phyloP scores from a whole-genome alignment of 1,140 invertebrate genomes.

The Pachyrhynchus sulphureomaculatus region DNA sequence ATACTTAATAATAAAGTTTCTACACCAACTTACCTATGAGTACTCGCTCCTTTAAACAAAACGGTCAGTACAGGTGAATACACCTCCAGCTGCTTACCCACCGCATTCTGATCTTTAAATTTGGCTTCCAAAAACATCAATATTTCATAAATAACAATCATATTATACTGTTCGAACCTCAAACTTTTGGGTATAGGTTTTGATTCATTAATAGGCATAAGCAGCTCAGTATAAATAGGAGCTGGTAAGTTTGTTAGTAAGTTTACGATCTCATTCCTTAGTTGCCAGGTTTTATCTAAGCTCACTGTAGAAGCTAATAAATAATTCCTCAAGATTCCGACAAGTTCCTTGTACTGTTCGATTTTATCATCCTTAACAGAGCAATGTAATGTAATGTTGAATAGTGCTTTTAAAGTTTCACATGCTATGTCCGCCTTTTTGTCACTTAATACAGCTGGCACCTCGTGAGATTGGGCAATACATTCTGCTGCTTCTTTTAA shows the following conservation, averaged over 20 bases:
- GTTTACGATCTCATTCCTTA: slow-evolving; percentile 71
- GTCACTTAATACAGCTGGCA: slow-evolving; percentile 48
- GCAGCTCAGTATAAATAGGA: slow-evolving; percentile 50
- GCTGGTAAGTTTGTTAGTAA: slow-evolving; percentile 59
- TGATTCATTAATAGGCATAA: slow-evolving; percentile 42
- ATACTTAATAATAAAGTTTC: no score
- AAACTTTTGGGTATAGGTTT: slow-evolving; percentile 49
- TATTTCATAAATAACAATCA: slow-evolving; percentile 49
- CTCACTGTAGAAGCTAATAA: slow-evolving; percentile 63
- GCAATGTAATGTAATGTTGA: slow-evolving; percentile 75
- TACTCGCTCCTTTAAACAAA: slow-evolving; percentile 66
- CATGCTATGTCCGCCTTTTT: slow-evolving; percentile 69
- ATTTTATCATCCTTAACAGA: slow-evolving; percentile 66
- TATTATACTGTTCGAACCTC: slow-evolving; percentile 53
- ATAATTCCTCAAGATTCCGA: slow-evolving; percentile 70
- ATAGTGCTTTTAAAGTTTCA: slow-evolving; percentile 87
- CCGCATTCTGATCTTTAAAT: slow-evolving; percentile 45
- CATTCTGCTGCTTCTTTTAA: slow-evolving; percentile 54
- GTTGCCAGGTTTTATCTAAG: slow-evolving; percentile 65
- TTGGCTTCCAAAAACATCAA: slow-evolving; percentile 47
- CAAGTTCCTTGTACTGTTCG: slow-evolving; percentile 70
- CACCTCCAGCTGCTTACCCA: slow-evolving; percentile 60
- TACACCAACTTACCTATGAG: slow-evolving; percentile 56
- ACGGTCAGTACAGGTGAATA: slow-evolving; percentile 76
- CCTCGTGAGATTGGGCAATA: slow-evolving; percentile 15